These are phyloP conservation scores for Thaumetopoea pityocampa DNA, from an alignment of 1,140 invertebrate species.

Conservation along the genomic window DNA sequence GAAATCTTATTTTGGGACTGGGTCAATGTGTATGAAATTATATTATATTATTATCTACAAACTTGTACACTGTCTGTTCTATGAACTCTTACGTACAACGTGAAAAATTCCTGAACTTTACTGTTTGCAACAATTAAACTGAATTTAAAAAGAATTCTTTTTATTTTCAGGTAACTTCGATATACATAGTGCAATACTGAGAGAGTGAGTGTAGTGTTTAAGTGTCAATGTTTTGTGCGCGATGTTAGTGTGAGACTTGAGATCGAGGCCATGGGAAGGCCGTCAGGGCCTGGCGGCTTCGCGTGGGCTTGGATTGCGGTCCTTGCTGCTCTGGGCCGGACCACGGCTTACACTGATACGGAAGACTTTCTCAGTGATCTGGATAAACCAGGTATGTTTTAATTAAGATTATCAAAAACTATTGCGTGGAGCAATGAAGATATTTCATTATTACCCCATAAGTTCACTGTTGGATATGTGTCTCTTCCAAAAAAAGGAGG, in stretches of 20 bases:
- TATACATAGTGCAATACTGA: slow-evolving; percentile 9
- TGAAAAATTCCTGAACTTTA: too few species aligned
- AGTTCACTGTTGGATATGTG: too few species aligned
- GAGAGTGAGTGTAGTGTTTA: slow-evolving; percentile 15
- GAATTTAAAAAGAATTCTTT: slow-evolving; percentile 1
- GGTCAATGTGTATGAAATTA: too few species aligned
- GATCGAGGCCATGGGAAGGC: slow-evolving; percentile 16
- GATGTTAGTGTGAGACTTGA: slow-evolving; percentile 14
- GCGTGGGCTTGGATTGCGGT: slow-evolving; percentile 50
- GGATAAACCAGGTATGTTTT: slow-evolving; percentile 60
- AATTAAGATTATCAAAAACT: too few species aligned
- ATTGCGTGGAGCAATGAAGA: too few species aligned
- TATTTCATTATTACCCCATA: too few species aligned
- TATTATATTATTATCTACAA: too few species aligned
- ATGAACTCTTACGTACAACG: too few species aligned
- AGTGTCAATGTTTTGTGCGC: slow-evolving; percentile 15
- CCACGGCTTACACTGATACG: slow-evolving; percentile 57
- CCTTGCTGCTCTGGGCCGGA: slow-evolving; percentile 39
- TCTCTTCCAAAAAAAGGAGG: too few species aligned
- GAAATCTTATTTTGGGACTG: too few species aligned
- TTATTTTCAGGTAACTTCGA: slow-evolving; percentile 22
- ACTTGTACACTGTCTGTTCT: too few species aligned
- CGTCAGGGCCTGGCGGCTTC: slow-evolving; percentile 6
- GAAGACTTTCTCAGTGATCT: slow-evolving; percentile 64
- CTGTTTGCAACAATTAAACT: too few species aligned